These are phyloP conservation scores for Corythornis madagascariensis DNA, from an alignment of 2,113 vertebrate species.

Conservation along the genomic window DNA sequence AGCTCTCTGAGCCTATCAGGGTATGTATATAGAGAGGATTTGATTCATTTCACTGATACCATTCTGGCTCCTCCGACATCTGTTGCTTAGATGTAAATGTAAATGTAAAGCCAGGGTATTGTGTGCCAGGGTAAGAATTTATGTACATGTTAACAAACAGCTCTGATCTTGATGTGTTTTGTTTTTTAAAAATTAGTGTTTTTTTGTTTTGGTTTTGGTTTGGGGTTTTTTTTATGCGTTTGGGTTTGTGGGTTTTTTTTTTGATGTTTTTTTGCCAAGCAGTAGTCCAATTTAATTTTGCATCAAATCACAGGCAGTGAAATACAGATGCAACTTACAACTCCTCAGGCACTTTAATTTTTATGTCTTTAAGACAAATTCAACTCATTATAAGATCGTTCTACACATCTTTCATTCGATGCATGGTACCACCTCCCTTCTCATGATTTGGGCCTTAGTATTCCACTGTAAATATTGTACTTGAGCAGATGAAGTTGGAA, in stretches of 20 bases:
- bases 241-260: too few relatives aligned
- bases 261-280: neutral
- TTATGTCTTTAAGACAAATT: neutral
- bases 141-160: neutral
- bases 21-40: neutral
- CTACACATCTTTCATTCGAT: neutral
- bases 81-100: neutral
- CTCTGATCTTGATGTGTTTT: neutral
- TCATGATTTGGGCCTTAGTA: neutral
- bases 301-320: neutral
- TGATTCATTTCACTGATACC: neutral
- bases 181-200: too few relatives aligned
- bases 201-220: neutral
- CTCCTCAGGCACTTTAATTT: neutral
- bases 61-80: neutral
- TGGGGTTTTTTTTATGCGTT: too few relatives aligned
- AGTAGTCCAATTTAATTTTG: neutral
- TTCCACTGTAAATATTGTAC: too few relatives aligned
- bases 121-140: neutral
- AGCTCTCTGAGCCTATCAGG: neutral
- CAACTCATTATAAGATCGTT: neutral
- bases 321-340: neutral
- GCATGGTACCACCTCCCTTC: accelerated
- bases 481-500: too few relatives aligned
- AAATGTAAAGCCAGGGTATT: neutral